A percentile compares a stretch with the other conserved stretches of the same genome.
Conservation (phyloP, 2,113 vertebrate species). For the human region DNA sequence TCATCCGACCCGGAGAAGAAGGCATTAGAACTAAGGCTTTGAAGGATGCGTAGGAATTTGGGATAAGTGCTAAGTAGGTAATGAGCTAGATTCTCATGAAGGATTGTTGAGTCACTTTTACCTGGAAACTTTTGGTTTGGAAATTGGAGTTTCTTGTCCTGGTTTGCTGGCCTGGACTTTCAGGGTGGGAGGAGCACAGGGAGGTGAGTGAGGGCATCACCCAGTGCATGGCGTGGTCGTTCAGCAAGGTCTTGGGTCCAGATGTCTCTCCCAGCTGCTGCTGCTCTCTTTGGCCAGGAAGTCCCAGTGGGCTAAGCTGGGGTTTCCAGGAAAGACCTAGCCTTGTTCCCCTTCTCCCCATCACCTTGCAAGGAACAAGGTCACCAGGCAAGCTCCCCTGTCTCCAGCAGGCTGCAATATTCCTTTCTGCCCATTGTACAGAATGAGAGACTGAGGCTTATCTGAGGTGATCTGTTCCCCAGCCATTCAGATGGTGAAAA, state of each 20-base stretch:
- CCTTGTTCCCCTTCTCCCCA: background rate
- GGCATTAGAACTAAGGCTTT: background rate
- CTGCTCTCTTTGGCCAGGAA: background rate
- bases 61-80: background rate
- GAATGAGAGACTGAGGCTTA: background rate
- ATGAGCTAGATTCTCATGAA: background rate
- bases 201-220: background rate
- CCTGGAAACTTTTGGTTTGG: background rate
- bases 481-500: background rate
- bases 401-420: background rate
- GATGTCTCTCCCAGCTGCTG: background rate
- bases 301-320: no score
- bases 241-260: background rate
- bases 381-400: background rate
- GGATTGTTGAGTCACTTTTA: background rate
- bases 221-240: background rate
- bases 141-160: background rate
- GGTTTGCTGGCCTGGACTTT: background rate
- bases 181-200: background rate
- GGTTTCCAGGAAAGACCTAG: background rate
- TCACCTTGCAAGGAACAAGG: no score
- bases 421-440: background rate
- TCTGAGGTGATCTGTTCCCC: background rate
- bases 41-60: background rate
- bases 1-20: background rate